phyloP scores from a whole-genome alignment of 2,797 vertebrate genomes.

The Sandelia bainsii region DNA sequence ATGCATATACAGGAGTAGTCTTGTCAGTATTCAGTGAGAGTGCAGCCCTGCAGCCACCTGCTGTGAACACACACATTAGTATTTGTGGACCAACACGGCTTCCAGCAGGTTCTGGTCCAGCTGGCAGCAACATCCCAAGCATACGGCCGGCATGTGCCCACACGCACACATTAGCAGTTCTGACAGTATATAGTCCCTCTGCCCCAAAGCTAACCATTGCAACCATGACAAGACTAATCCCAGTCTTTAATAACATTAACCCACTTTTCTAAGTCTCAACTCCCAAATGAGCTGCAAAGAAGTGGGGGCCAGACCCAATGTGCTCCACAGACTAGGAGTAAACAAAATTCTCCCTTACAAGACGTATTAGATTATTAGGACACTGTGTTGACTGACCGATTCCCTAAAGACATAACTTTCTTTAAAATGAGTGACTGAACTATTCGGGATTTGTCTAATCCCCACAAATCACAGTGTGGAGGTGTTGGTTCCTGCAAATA shows the following conservation, averaged over 20 bases:
- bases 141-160: not conserved
- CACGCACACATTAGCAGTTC: slow-evolving; percentile 6
- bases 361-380: too few species aligned
- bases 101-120: slow-evolving; percentile 63
- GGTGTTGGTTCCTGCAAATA: not conserved
- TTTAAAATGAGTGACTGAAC: too few species aligned
- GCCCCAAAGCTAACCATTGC: not conserved
- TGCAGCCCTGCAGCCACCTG: slow-evolving; percentile 29
- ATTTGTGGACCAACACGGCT: slow-evolving; percentile 46
- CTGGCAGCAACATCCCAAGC: slow-evolving; percentile 55
- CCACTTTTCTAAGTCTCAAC: too few species aligned
- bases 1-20: not conserved
- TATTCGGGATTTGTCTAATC: not conserved
- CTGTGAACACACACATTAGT: slow-evolving; percentile 36
- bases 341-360: too few species aligned
- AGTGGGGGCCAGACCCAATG: too few species aligned
- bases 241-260: too few species aligned
- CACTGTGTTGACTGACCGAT: too few species aligned
- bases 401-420: too few species aligned
- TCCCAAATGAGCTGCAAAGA: too few species aligned
- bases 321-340: too few species aligned
- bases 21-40: slow-evolving; percentile 29
- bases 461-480: not conserved
- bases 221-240: too few species aligned
- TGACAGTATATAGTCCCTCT: too few species aligned